Conservation (phyloP, 2,797 vertebrate species). For the Gila robusta region DNA sequence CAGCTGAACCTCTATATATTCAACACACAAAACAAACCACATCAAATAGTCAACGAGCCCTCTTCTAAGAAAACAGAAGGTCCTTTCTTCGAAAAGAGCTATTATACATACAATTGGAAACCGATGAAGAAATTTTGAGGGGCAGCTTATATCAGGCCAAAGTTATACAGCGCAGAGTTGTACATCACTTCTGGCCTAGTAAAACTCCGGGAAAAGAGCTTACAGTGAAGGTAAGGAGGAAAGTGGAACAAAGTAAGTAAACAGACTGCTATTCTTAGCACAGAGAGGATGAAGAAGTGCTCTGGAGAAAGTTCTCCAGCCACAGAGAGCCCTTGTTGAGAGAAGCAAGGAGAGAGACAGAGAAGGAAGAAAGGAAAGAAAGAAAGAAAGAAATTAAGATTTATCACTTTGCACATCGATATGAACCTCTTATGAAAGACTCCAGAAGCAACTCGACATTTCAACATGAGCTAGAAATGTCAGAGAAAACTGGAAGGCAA, state of each 20-base stretch:
- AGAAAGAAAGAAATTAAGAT: slow-evolving; percentile 11
- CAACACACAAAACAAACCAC: neutral
- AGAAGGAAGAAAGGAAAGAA: neutral
- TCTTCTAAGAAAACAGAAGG: neutral
- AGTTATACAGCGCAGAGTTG: slow-evolving; percentile 1
- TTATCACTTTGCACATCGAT: slow-evolving; percentile 1
- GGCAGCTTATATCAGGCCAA: neutral
- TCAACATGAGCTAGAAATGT: slow-evolving; percentile 17
- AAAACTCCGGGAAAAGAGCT: slow-evolving; percentile 43
- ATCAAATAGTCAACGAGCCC: neutral
- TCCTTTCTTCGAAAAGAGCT: neutral
- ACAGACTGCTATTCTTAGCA: slow-evolving; percentile 53
- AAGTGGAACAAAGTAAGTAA: slow-evolving; percentile 52
- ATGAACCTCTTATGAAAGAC: slow-evolving; percentile 1
- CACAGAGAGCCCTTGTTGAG: slow-evolving; percentile 2
- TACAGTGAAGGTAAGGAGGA: slow-evolving; percentile 33
- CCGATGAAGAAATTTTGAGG: neutral
- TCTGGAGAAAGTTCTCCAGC: slow-evolving; percentile 14
- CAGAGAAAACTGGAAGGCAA: neutral
- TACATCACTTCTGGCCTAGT: slow-evolving; percentile 44
- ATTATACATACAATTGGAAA: too few species aligned
- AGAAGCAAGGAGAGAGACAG: neutral
- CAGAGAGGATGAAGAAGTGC: slow-evolving; percentile 18
- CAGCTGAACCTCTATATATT: neutral
- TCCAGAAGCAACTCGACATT: neutral